phyloP scores from a whole-genome alignment of 2,888 invertebrate species.

The Chouioia cunea region DNA sequence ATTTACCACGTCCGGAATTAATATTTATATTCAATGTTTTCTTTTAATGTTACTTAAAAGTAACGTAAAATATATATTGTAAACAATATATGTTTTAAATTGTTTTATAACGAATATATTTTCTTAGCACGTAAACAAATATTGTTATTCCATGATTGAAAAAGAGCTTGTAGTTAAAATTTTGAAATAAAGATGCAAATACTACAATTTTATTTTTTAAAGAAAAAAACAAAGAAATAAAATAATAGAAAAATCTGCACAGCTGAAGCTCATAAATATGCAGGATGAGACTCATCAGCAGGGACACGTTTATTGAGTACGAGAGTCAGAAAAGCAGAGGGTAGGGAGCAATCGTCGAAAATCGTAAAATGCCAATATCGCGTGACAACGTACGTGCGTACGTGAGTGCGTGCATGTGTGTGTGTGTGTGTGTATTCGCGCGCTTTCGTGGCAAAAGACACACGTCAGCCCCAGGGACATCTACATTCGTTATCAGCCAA shows the following conservation, averaged over 20 bases:
- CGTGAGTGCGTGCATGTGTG: background rate
- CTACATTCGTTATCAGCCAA: constrained; percentile 41
- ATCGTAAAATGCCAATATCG: constrained; percentile 36
- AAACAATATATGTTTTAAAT: too few relatives aligned
- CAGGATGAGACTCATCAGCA: background rate
- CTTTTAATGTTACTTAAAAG: too few relatives aligned
- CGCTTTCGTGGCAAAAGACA: constrained; percentile 12
- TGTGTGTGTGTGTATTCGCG: constrained; percentile 7
- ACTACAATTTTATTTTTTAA: background rate
- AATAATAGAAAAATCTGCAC: background rate
- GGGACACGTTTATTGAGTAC: constrained; percentile 13
- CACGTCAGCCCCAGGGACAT: constrained; percentile 19
- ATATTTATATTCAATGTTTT: too few relatives aligned
- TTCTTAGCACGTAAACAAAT: too few relatives aligned
- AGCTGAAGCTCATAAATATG: constrained; percentile 28
- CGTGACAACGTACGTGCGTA: background rate
- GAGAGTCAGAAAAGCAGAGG: too few relatives aligned
- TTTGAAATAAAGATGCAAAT: background rate
- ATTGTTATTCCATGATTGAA: too few relatives aligned
- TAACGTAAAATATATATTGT: too few relatives aligned
- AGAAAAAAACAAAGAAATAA: constrained; percentile 4
- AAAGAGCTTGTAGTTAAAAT: too few relatives aligned
- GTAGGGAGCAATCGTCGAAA: constrained; percentile 12
- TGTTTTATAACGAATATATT: too few relatives aligned
- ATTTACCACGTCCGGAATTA: too few relatives aligned